Percentiles rank a stretch among this genome's conserved stretches.
Evolutionary conservation across 2,113 vertebrate genomes (phyloP).

Genomic region (Pungitius pungitius): DNA sequence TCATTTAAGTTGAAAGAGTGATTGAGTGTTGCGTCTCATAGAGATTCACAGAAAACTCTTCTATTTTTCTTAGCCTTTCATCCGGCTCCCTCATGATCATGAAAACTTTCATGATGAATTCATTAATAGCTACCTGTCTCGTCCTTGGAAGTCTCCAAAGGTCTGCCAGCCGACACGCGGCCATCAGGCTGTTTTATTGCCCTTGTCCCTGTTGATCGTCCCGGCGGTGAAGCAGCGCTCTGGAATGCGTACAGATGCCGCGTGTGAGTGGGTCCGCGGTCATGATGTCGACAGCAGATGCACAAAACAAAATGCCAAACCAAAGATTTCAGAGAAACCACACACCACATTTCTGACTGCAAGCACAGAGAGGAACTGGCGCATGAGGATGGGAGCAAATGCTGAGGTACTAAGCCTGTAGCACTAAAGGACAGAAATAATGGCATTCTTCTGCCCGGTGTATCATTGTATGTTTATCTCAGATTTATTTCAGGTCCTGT

Average conservation of each 20-base stretch:
- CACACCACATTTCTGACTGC: conserved; percentile 19
- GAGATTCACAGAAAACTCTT: conserved; percentile 28
- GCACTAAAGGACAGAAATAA: conserved; percentile 23
- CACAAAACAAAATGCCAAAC: conserved; percentile 11
- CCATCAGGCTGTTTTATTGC: conserved; percentile 19
- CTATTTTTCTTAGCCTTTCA: conserved; percentile 11
- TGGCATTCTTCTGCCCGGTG: not conserved
- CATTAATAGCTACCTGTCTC: not conserved
- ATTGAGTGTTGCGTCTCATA: conserved; percentile 54
- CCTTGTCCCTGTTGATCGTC: conserved; percentile 10
- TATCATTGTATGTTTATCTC: conserved; percentile 30
- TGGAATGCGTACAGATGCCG: conserved; percentile 56
- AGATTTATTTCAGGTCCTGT: conserved; percentile 10
- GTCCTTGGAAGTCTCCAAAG: not conserved
- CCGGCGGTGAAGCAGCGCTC: conserved; percentile 11
- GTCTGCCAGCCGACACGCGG: conserved; percentile 1
- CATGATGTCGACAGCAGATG: conserved; percentile 38
- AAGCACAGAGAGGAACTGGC: not conserved
- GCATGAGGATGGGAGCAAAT: not conserved
- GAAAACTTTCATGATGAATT: not conserved
- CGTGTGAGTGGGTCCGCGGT: conserved; percentile 44
- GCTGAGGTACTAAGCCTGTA: not conserved
- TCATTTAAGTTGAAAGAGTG: conserved; percentile 58
- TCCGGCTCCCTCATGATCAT: not conserved
- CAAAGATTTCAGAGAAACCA: conserved; percentile 20